phyloP scores from a whole-genome alignment of 2,797 vertebrate species.

The Varecia variegata region DNA sequence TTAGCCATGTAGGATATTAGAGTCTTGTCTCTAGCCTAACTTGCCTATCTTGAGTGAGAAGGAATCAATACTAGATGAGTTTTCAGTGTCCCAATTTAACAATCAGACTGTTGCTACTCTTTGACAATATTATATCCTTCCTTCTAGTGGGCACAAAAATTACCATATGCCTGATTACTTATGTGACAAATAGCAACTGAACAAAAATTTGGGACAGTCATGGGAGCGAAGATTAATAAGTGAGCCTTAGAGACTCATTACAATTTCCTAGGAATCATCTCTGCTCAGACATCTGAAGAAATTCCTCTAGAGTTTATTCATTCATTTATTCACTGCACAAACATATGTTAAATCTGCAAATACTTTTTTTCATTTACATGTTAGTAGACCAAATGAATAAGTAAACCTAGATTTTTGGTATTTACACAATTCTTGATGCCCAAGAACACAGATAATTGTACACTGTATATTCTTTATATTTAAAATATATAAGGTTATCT shows the following conservation, averaged over 20 bases:
- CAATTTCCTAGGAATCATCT: slow-evolving; percentile 21
- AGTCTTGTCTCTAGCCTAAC: neutral
- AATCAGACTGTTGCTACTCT: neutral
- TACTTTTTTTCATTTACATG: neutral
- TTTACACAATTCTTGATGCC: neutral
- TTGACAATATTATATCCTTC: neutral
- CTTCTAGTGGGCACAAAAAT: neutral
- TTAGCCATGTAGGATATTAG: neutral
- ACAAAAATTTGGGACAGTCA: neutral
- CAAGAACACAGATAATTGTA: neutral
- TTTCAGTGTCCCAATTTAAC: neutral
- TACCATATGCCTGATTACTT: neutral
- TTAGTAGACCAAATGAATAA: neutral
- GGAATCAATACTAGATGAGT: neutral
- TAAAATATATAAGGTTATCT: neutral
- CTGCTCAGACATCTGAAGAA: slow-evolving; percentile 15
- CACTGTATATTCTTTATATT: neutral
- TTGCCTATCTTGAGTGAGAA: neutral
- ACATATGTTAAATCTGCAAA: neutral
- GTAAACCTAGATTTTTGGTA: neutral
- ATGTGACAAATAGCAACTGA: neutral
- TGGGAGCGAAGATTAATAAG: neutral
- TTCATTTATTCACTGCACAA: slow-evolving; percentile 23
- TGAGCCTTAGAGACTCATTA: neutral
- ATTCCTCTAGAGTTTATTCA: neutral